phyloP scores from a whole-genome alignment of 2,888 invertebrate genomes.

The Folsomia candida region DNA sequence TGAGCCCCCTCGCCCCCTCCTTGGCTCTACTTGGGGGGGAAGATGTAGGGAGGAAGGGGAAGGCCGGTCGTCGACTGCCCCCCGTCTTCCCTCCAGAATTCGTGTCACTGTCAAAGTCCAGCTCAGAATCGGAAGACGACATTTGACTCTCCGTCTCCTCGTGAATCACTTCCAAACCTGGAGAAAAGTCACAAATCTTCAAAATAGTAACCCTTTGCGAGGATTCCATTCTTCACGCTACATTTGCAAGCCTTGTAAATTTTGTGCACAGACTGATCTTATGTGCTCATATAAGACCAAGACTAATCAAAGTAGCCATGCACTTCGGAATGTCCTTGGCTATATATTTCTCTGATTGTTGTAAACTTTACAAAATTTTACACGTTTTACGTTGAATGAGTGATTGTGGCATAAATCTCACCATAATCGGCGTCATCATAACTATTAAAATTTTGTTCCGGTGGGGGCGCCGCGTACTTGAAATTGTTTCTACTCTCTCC shows the following conservation, averaged over 20 bases:
- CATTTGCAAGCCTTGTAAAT: neutral
- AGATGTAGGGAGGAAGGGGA: neutral
- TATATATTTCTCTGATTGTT: too few relatives aligned
- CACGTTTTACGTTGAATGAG: too few relatives aligned
- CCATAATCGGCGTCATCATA: conserved; percentile 46
- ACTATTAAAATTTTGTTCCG: too few relatives aligned
- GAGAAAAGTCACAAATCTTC: neutral
- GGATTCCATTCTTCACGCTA: too few relatives aligned
- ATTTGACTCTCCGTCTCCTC: conserved; percentile 51
- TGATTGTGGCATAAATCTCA: too few relatives aligned
- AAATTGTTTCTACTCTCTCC: too few relatives aligned
- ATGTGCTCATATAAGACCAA: neutral
- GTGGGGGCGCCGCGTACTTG: conserved; percentile 38
- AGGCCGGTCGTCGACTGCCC: too few relatives aligned
- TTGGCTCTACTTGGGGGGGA: neutral
- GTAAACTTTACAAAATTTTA: neutral
- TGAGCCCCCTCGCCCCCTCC: neutral
- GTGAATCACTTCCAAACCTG: conserved; percentile 50
- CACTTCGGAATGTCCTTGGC: too few relatives aligned
- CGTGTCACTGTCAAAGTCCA: conserved; percentile 43
- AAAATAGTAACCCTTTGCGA: too few relatives aligned
- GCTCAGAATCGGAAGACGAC: conserved; percentile 33
- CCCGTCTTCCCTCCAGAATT: too few relatives aligned
- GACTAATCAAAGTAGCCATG: too few relatives aligned
- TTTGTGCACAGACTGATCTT: neutral